A percentile compares a stretch with the other conserved stretches of the same genome.
Conservation (phyloP, 2,888 invertebrate genomes). For the Malacosoma neustria region DNA sequence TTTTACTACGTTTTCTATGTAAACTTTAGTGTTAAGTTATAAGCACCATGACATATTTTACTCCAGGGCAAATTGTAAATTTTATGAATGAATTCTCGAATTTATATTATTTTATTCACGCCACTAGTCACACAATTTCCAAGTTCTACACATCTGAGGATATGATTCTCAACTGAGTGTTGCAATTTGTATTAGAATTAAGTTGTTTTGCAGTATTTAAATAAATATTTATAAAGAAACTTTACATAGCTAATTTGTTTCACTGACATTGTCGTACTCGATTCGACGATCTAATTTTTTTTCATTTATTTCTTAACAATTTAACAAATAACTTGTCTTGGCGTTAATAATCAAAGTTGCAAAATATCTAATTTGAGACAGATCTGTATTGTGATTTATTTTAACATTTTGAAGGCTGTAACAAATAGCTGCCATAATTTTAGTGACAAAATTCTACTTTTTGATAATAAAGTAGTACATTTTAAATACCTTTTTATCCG, state of each 20-base stretch:
- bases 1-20: too few relatives aligned
- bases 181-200: constrained; percentile 20
- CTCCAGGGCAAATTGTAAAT: constrained; percentile 21
- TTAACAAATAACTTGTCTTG: constrained; percentile 11
- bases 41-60: not conserved
- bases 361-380: not conserved
- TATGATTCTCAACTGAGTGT: not conserved
- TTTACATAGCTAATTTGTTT: not conserved
- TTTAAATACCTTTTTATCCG: too few relatives aligned
- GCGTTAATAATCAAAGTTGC: not conserved
- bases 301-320: constrained; percentile 11
- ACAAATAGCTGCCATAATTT: too few relatives aligned
- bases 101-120: constrained; percentile 19
- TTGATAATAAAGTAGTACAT: too few relatives aligned
- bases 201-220: constrained; percentile 31
- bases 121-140: constrained; percentile 30
- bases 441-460: too few relatives aligned
- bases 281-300: constrained; percentile 4
- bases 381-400: too few relatives aligned
- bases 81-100: constrained; percentile 12
- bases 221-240: constrained; percentile 5
- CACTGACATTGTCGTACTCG: not conserved
- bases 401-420: too few relatives aligned
- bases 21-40: too few relatives aligned
- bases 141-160: constrained; percentile 5